These are phyloP conservation scores for Phyllostomus hastatus DNA, from an alignment of 2,113 vertebrate genomes.

Conservation along the genomic window DNA sequence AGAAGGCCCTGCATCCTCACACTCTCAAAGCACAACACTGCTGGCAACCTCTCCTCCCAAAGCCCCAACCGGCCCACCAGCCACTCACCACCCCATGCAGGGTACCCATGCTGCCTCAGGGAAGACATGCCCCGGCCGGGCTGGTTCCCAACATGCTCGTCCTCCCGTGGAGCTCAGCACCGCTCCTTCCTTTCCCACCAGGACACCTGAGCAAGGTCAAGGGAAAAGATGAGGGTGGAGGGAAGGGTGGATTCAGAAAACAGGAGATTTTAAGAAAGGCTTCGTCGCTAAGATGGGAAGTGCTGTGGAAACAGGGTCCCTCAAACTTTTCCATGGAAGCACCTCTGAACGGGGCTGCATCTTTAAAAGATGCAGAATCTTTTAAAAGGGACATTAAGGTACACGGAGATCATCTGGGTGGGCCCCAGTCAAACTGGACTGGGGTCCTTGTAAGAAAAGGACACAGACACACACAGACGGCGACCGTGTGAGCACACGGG, in stretches of 20 bases:
- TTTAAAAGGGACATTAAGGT: background rate
- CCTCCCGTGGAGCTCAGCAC: background rate
- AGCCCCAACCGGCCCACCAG: accelerated
- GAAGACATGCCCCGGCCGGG: no score
- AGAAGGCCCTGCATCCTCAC: background rate
- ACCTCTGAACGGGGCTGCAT: background rate
- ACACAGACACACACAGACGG: background rate
- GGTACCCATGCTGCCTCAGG: background rate
- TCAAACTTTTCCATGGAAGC: background rate
- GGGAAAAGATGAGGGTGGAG: background rate
- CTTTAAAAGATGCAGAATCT: background rate
- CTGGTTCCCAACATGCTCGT: background rate
- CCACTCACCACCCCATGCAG: background rate
- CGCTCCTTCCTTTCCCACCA: background rate
- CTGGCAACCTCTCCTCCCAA: background rate
- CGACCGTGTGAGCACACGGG: background rate
- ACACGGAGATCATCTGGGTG: background rate
- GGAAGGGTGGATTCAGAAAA: background rate
- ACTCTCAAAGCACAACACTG: background rate
- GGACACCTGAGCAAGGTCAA: background rate
- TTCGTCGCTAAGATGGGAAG: background rate
- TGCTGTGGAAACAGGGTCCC: background rate
- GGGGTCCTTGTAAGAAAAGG: background rate
- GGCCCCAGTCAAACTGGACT: background rate
- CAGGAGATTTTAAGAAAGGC: background rate